Evolutionary conservation across 2,113 vertebrate genomes (phyloP).

Genomic region (Myxocyprinus asiaticus): DNA sequence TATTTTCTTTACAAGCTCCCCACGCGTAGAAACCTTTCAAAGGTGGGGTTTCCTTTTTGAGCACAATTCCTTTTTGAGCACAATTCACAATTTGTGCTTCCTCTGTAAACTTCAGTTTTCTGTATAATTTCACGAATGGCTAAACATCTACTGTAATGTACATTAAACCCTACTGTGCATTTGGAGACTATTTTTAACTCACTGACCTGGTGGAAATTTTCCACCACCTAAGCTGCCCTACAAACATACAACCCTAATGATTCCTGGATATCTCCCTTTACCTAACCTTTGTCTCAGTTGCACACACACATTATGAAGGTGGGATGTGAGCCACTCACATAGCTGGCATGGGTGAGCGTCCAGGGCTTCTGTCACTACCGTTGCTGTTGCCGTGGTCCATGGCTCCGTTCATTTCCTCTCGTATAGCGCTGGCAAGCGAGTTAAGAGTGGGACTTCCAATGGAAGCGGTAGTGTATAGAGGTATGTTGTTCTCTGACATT

Average conservation of each 20-base stretch:
- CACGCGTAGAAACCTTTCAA: slow-evolving; percentile 58
- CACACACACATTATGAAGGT: background rate
- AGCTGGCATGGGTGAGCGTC: slow-evolving; percentile 94
- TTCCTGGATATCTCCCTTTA: slow-evolving; percentile 10
- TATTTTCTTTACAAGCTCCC: slow-evolving; percentile 55
- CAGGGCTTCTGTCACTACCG: slow-evolving; percentile 97
- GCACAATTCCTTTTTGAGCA: slow-evolving; percentile 63
- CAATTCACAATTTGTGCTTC: slow-evolving; percentile 20
- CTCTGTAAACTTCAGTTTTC: slow-evolving; percentile 3
- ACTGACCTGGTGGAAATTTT: slow-evolving; percentile 1
- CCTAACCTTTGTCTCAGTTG: background rate
- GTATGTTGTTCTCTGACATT: slow-evolving; percentile 98
- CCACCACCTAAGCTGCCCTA: background rate
- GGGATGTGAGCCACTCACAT: slow-evolving; percentile 84
- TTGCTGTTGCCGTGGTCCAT: slow-evolving; percentile 99
- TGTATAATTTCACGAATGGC: slow-evolving; percentile 5
- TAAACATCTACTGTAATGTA: slow-evolving; percentile 3
- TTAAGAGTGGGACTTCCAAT: slow-evolving; percentile 97
- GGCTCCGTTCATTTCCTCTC: slow-evolving; percentile 96
- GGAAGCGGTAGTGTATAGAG: slow-evolving; percentile 99
- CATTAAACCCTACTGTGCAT: background rate
- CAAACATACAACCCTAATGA: slow-evolving; percentile 2
- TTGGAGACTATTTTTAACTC: background rate
- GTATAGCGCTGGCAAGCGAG: slow-evolving; percentile 91
- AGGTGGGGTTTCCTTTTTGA: slow-evolving; percentile 75